These are phyloP conservation scores for Nomada hirtipes DNA, from an alignment of 2,888 invertebrate species.

Conservation along the genomic window DNA sequence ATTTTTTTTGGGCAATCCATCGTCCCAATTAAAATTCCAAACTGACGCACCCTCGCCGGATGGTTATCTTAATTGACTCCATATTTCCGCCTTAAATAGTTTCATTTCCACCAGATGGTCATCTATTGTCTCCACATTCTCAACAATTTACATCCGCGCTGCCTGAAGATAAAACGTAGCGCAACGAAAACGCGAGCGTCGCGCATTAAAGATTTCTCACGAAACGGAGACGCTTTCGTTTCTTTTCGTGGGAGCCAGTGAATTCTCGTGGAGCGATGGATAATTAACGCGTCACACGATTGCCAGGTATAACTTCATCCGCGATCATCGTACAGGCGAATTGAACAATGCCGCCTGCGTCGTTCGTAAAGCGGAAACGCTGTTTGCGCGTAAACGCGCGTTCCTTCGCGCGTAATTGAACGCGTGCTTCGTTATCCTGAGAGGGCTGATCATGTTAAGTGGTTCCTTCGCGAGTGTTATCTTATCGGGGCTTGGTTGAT, in stretches of 20 bases:
- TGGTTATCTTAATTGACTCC: too few species aligned
- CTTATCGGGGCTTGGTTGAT: conserved; percentile 66
- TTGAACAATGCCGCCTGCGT: conserved; percentile 42
- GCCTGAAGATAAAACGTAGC: neutral
- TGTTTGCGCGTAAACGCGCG: conserved; percentile 52
- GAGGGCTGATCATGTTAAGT: conserved; percentile 43
- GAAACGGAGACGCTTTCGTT: conserved; percentile 29
- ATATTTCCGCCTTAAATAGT: neutral
- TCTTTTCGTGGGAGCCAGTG: conserved; percentile 27
- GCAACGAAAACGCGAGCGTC: conserved; percentile 45
- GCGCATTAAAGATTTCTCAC: conserved; percentile 39
- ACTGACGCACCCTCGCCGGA: neutral
- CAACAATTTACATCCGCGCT: neutral
- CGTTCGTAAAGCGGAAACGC: conserved; percentile 54
- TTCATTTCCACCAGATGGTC: neutral
- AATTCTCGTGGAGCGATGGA: conserved; percentile 8
- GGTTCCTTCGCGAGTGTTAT: conserved; percentile 64
- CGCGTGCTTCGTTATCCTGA: conserved; percentile 14
- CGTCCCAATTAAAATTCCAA: neutral
- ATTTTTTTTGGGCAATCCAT: too few species aligned
- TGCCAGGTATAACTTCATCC: neutral
- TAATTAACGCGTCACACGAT: conserved; percentile 34
- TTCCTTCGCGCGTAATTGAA: conserved; percentile 53
- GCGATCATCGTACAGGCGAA: conserved; percentile 12
- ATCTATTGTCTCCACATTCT: conserved; percentile 3